A percentile compares a stretch with the other conserved stretches of the same genome.
Conservation (phyloP, 2,888 invertebrate genomes). For the Coremacera marginata region DNA sequence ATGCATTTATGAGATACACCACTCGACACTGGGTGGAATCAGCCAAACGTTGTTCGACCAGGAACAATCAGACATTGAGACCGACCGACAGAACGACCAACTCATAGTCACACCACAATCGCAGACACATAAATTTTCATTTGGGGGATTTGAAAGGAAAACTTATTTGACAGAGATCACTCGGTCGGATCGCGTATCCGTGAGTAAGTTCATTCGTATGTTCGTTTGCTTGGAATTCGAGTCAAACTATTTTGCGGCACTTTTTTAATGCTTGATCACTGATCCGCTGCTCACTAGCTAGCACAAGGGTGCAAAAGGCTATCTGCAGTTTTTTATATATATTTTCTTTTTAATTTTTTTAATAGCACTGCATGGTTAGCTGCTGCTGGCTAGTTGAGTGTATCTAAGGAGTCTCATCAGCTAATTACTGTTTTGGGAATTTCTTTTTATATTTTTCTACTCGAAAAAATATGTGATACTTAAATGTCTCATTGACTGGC, state of each 20-base stretch:
- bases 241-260: constrained; percentile 35
- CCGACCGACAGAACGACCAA: not conserved
- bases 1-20: constrained; percentile 25
- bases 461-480: not conserved
- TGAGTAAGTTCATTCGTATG: not conserved
- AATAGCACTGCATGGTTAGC: not conserved
- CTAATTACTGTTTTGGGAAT: constrained; percentile 23
- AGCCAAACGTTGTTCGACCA: not conserved
- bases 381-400: not conserved
- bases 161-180: constrained; percentile 37
- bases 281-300: not conserved
- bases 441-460: not conserved
- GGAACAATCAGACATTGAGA: not conserved
- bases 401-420: not conserved
- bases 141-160: constrained; percentile 25
- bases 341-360: not conserved
- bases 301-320: constrained; percentile 37
- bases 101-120: not conserved
- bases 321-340: constrained; percentile 22
- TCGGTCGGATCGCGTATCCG: constrained; percentile 25
- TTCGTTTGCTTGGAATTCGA: not conserved
- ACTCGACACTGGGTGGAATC: not conserved
- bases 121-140: constrained; percentile 35
- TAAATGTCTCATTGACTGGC: not conserved
- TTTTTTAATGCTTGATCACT: constrained; percentile 12